Base-by-base conservation (phyloP, 2,888 invertebrate genomes). In the Nomada fucata region DNA sequence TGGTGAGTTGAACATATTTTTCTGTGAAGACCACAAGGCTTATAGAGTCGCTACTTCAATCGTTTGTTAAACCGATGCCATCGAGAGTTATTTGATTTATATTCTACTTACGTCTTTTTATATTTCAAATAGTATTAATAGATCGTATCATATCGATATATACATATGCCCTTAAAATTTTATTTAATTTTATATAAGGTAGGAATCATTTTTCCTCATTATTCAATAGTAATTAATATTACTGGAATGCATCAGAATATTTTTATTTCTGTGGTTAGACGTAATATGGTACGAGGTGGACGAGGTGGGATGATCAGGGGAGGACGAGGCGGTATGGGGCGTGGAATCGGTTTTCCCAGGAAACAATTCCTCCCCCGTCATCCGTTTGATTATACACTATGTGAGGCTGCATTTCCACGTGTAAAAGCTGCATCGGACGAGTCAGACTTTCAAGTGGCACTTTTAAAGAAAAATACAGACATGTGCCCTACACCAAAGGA, bases 401-500 rank as follows among this genome's bases (percentile, higher is more conserved):
- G 98, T 80, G 99, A 99, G 92, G 96, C 97, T 57, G 96, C 97
- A 1, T 99, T 99, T 92, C 98, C 98, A 0, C 95, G 97, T 88
- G 97, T 97, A 18, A 96, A 96, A 87, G 96, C 98, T 0, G 95
- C 96, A 0, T 95, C 97, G 0, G 99, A 99, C 90, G 99, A 99
- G 92, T 95, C 97, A 2, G 95, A 96, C 0, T 95, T 98, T 55
- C 98, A 98, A 23, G 95, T 98, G 96, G 98, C 98, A 0, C 95
- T 99, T 0, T 94, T 99, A 61, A 99, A 99, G 93, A 95, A 99
- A 53, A 98, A 99, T 92, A 95, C 97, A 42, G 99, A 99, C 93
- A 95, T 99, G 79, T 98, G 98, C 65, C 99, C 99, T 0, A 96
- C 98, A 0, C 96, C 98, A 0, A 96, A 96, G 2, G 99, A 99